Evolutionary conservation across 2,113 vertebrate genomes (phyloP).

Genomic region (Rafetus swinhoei): DNA sequence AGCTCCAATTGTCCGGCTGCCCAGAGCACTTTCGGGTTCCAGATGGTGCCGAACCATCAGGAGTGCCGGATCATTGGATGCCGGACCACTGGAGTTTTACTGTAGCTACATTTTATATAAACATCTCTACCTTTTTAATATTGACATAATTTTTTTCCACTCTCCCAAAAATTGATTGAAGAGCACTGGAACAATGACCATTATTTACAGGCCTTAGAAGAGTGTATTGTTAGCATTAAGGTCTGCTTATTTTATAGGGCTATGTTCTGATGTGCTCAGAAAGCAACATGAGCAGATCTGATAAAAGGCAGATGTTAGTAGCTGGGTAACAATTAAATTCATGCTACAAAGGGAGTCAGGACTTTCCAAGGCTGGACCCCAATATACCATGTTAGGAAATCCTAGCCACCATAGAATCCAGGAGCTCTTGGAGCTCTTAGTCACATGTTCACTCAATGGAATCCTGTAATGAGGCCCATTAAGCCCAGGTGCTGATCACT

Average conservation of each 20-base stretch:
- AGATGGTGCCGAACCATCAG: too few species aligned
- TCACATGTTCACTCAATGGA: neutral
- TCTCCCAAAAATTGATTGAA: neutral
- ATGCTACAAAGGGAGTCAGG: neutral
- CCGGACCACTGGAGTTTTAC: too few species aligned
- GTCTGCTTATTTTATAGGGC: neutral
- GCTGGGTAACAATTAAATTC: neutral
- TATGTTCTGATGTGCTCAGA: neutral
- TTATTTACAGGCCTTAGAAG: neutral
- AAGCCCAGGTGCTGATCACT: conserved; percentile 33
- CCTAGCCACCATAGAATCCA: neutral
- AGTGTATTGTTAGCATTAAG: neutral
- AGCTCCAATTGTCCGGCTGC: too few species aligned
- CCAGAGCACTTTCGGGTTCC: too few species aligned
- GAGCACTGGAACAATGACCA: neutral
- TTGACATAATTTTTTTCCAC: neutral
- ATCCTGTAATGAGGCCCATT: conserved; percentile 46
- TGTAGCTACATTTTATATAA: neutral
- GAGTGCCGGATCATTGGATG: too few species aligned
- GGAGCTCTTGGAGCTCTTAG: neutral
- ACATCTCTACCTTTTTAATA: neutral
- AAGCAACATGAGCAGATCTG: neutral
- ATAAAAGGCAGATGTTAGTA: neutral
- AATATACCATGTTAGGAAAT: neutral
- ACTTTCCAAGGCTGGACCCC: neutral